Evolutionary conservation across 30 jellyfish, hydroid and myxozoan genomes (phyloP), one percentile per base, ranked within the genome.

Genomic region (Hydractinia echinata): DNA sequence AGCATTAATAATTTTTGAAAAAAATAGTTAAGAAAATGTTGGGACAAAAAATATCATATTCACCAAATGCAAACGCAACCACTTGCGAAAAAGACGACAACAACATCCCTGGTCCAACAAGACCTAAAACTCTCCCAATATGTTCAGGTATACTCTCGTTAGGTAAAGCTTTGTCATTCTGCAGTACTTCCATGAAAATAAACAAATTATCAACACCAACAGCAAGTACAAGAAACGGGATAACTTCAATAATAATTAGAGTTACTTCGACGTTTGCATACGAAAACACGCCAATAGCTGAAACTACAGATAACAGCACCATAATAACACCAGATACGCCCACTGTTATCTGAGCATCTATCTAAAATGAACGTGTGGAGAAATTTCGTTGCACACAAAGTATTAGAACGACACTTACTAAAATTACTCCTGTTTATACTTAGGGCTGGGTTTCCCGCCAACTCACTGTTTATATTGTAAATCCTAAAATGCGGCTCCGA

Each of bases 161-260:
- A 73, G 90, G 88, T 13, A 67, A 62, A 7, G 89, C 86, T 18
- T 69, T 78, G 73, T 89, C 96, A n/a, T 91, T 67, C 85, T 89
- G 89, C 15, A 71, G 83, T 5, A 61, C 81, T 86, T 94, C 95
- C 4, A 94, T 96, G n/a, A 94, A 83, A 51, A 94, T 86, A 83
- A 94, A 94, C 73, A 94, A 86, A 72, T 94, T 94, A 66, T 94
- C 99, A 19, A 94, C 99, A 53, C 99, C 99, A 86, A 94, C 96
- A 72, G 99, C 99, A 8, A 94, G 89, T 9, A 89, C 97, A 70
- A 94, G 86, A 86, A 94, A 94, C 49, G 99, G 99, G 18, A 94
- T 92, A 64, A 94, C 99, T 86, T 94, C 99, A 64, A 94, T 82
- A 62, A 88, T 85, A 69, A 94, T 94, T 53, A 88, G 86, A 4